Conservation (phyloP, 2,113 vertebrate genomes). For the Egretta garzetta region DNA sequence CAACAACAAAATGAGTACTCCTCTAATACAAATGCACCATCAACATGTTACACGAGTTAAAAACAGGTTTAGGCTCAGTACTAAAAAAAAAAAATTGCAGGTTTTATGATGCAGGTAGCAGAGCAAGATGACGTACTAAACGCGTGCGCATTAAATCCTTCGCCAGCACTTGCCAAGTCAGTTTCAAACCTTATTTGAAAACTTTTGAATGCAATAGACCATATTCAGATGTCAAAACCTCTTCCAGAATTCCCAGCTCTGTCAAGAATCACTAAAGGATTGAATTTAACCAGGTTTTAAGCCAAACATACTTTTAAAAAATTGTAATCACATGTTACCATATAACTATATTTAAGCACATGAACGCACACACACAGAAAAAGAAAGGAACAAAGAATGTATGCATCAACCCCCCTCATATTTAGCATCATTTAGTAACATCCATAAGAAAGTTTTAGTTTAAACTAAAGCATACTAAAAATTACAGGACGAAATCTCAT, state of each 20-base stretch:
- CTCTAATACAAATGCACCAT: background rate
- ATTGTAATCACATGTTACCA: background rate
- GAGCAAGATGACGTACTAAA: background rate
- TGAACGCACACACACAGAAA: background rate
- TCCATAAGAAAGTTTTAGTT: background rate
- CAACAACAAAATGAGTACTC: background rate
- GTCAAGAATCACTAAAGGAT: background rate
- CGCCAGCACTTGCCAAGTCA: background rate
- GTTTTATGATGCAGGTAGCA: background rate
- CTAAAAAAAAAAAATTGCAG: background rate
- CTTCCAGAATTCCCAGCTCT: background rate
- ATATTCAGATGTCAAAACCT: background rate
- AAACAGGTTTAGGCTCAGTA: background rate
- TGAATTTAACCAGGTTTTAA: background rate
- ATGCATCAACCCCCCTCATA: background rate
- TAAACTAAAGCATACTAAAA: background rate
- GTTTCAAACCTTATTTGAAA: background rate
- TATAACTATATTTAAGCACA: background rate
- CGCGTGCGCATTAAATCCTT: background rate
- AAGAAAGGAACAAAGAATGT: background rate
- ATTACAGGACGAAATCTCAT: background rate
- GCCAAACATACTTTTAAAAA: background rate
- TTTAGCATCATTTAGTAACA: background rate
- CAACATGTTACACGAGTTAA: fast-evolving
- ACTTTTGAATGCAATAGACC: background rate